Conservation (phyloP, 1,140 invertebrate species). For the Prorops nasuta region DNA sequence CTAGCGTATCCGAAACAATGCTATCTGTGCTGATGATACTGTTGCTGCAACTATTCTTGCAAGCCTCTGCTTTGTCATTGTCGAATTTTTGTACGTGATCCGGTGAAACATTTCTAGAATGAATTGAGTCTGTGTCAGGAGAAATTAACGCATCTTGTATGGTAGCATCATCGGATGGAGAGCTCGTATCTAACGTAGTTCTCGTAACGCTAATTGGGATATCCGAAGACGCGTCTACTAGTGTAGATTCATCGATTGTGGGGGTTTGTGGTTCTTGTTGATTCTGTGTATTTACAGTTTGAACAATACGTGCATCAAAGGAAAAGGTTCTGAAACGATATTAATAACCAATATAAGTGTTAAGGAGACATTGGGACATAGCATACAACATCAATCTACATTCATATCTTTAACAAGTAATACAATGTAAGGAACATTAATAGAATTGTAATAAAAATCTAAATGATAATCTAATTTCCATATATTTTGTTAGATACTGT, state of each 20-base stretch:
- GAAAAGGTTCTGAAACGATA: constrained; percentile 33
- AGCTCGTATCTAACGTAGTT: constrained; percentile 43
- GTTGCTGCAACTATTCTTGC: constrained; percentile 40
- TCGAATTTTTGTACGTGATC: constrained; percentile 30
- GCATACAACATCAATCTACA: too few species aligned
- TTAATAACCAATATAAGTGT: too few species aligned
- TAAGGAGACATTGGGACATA: too few species aligned
- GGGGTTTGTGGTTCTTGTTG: constrained; percentile 16
- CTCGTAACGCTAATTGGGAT: constrained; percentile 40
- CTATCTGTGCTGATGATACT: constrained; percentile 47
- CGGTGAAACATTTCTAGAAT: constrained; percentile 29
- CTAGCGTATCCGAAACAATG: constrained; percentile 40
- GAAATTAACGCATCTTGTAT: constrained; percentile 49
- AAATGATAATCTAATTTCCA: constrained; percentile 5
- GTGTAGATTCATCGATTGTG: constrained; percentile 20
- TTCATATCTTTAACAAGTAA: too few species aligned
- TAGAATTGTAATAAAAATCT: constrained; percentile 3
- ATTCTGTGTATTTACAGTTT: constrained; percentile 17
- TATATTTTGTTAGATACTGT: constrained; percentile 13
- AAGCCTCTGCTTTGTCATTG: constrained; percentile 19
- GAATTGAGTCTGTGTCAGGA: constrained; percentile 45
- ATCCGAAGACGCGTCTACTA: constrained; percentile 37
- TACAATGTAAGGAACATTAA: too few species aligned
- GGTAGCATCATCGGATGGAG: constrained; percentile 38
- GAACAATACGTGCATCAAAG: constrained; percentile 28